Percentiles rank a stretch among this genome's conserved stretches.
These are phyloP conservation scores for Echeneis naucrates DNA, from an alignment of 2,797 vertebrate genomes.

Conservation along the genomic window DNA sequence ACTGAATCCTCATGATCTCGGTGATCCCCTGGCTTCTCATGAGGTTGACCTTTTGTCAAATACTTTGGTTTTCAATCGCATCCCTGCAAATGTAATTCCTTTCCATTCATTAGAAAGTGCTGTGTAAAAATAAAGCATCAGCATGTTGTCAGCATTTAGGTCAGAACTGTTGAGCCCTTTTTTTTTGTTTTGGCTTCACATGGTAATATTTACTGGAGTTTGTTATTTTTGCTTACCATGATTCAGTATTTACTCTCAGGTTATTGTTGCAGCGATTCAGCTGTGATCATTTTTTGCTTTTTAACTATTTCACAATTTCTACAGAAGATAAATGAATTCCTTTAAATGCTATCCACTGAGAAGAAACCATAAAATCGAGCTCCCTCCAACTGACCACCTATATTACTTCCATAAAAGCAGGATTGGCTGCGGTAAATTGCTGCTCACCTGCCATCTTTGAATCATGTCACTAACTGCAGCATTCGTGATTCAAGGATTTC, in stretches of 20 bases:
- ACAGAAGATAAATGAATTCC: slow-evolving; percentile 42
- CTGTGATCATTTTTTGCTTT: neutral
- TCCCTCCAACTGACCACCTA: slow-evolving; percentile 59
- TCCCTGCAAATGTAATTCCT: neutral
- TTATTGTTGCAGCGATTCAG: neutral
- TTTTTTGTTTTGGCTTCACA: neutral
- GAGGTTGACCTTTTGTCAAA: neutral
- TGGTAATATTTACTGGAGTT: neutral
- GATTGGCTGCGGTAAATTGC: slow-evolving; percentile 58
- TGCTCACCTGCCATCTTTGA: slow-evolving; percentile 26
- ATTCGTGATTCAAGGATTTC: slow-evolving; percentile 82
- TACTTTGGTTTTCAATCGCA: neutral
- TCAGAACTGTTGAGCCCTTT: neutral
- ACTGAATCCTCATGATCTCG: neutral
- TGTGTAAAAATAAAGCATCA: neutral
- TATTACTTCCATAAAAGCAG: slow-evolving; percentile 68
- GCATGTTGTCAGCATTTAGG: neutral
- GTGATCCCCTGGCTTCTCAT: neutral
- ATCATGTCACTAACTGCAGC: slow-evolving; percentile 14
- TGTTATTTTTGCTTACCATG: neutral
- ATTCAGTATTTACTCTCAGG: neutral
- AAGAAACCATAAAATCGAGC: slow-evolving; percentile 50
- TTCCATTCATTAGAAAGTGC: neutral
- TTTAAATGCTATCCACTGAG: slow-evolving; percentile 28
- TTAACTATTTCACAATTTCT: neutral